phyloP scores from a whole-genome alignment of 1,140 invertebrate species.

The Drosophila ficusphila region DNA sequence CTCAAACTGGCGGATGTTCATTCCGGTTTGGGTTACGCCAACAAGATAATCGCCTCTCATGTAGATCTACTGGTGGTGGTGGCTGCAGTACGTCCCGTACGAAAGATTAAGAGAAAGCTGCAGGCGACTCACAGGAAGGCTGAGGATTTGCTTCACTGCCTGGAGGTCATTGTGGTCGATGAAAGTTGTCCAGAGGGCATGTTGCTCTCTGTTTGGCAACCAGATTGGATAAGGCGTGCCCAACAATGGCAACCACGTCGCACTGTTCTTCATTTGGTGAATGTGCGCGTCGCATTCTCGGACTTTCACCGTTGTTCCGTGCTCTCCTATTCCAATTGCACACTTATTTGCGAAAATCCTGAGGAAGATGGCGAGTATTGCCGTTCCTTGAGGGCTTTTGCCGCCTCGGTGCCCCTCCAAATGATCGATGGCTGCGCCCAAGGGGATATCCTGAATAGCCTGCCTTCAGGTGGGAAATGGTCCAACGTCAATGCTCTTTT shows the following conservation, averaged over 20 bases:
- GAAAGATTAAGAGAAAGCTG: conserved; percentile 72
- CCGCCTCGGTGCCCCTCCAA: conserved; percentile 5
- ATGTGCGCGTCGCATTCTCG: conserved; percentile 84
- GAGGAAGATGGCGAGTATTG: conserved; percentile 23
- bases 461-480: conserved; percentile 47
- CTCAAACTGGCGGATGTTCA: conserved; percentile 84
- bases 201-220: conserved; percentile 84
- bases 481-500: no score
- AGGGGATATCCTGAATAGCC: conserved; percentile 22
- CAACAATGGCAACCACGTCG: conserved; percentile 82
- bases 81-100: conserved; percentile 65
- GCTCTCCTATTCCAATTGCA: conserved; percentile 68
- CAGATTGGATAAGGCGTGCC: conserved; percentile 79
- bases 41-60: conserved; percentile 10
- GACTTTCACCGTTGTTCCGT: conserved; percentile 72
- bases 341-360: conserved; percentile 85
- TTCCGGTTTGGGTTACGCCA: conserved; percentile 23
- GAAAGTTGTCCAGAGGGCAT: conserved; percentile 79
- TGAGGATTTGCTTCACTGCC: conserved; percentile 56
- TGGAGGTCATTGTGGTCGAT: conserved; percentile 85
- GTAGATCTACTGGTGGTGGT: conserved; percentile 84
- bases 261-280: conserved; percentile 85
- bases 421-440: conserved; percentile 42
- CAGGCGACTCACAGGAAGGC: conserved; percentile 44
- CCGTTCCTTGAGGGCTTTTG: conserved; percentile 45